A percentile compares a stretch with the other conserved stretches of the same genome.
These are phyloP conservation scores for Holacanthus passer DNA, from an alignment of 2,113 vertebrate species.

Conservation along the genomic window DNA sequence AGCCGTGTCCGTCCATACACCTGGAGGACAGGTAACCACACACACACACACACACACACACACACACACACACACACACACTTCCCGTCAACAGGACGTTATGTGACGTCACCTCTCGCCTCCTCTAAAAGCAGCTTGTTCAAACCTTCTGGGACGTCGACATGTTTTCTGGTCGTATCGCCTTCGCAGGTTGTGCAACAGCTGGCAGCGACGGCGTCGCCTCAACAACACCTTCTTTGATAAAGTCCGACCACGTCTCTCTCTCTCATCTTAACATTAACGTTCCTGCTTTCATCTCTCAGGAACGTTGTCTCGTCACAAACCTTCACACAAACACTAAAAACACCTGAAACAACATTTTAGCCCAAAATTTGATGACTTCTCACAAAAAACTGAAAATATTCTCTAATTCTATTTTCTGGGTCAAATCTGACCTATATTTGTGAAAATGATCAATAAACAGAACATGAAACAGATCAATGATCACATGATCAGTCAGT, in stretches of 20 bases:
- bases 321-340: too few species aligned
- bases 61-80: neutral
- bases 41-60: neutral
- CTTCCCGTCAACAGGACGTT: constrained; percentile 25
- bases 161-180: constrained; percentile 6
- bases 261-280: neutral
- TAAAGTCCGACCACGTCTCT: neutral
- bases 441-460: too few species aligned
- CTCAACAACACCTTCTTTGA: constrained; percentile 57
- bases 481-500: too few species aligned
- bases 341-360: too few species aligned
- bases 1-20: neutral
- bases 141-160: neutral
- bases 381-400: too few species aligned
- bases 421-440: too few species aligned
- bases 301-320: too few species aligned
- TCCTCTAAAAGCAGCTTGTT: constrained; percentile 2
- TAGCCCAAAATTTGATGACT: too few species aligned
- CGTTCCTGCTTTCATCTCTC: neutral
- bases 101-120: neutral
- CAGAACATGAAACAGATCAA: too few species aligned
- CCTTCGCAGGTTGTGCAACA: constrained; percentile 47
- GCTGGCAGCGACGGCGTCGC: constrained; percentile 17
- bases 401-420: too few species aligned
- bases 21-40: constrained; percentile 23